phyloP scores from a whole-genome alignment of 2,113 vertebrate species.

The Rissa tridactyla region DNA sequence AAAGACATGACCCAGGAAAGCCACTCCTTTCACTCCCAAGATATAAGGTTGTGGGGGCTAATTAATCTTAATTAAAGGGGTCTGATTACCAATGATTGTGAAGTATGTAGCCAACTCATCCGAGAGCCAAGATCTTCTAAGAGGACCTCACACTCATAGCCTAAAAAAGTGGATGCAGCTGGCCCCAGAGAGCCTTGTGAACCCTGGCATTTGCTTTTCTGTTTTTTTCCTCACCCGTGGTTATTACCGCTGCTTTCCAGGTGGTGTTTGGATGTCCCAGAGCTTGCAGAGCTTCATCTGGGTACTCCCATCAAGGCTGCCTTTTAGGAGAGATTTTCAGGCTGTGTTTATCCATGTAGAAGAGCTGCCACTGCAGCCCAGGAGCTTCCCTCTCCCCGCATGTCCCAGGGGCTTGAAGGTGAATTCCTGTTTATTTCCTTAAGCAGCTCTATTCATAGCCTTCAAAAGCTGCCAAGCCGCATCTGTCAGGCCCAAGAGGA shows the following conservation, averaged over 20 bases:
- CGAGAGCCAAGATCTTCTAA: neutral
- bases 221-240: neutral
- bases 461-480: conserved; percentile 19
- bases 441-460: conserved; percentile 25
- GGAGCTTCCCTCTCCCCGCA: neutral
- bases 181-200: neutral
- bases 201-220: neutral
- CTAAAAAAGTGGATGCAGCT: neutral
- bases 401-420: neutral
- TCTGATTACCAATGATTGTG: neutral
- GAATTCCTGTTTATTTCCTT: conserved; percentile 55
- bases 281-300: neutral
- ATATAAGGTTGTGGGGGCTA: neutral
- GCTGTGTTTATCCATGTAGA: neutral
- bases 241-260: neutral
- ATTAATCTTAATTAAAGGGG: neutral
- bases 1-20: neutral
- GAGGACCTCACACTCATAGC: neutral
- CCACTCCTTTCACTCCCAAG: neutral
- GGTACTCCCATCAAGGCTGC: neutral
- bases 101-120: neutral
- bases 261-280: neutral
- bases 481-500: neutral
- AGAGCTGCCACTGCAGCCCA: neutral
- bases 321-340: neutral